phyloP scores from a whole-genome alignment of 1,140 invertebrate genomes.

The Thalassaphorura encarpata region DNA sequence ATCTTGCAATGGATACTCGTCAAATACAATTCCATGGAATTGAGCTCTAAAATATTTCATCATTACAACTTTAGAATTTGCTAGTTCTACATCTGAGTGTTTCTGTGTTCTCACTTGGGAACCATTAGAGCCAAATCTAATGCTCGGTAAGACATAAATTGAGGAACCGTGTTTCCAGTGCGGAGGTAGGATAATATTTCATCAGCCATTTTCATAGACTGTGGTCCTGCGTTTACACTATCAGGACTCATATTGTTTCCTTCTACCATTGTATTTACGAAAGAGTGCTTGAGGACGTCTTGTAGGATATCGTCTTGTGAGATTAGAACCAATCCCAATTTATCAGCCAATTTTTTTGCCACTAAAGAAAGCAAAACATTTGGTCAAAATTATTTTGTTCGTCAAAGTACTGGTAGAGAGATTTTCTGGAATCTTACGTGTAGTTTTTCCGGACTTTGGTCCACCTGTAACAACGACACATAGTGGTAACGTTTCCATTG shows the following conservation, averaged over 20 bases:
- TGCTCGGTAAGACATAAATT: constrained; percentile 16
- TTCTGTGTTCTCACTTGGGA: constrained; percentile 14
- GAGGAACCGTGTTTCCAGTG: constrained; percentile 14
- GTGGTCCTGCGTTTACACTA: background rate
- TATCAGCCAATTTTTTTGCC: constrained; percentile 5
- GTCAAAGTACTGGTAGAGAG: background rate
- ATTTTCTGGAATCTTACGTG: constrained; percentile 2
- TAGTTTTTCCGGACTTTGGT: constrained; percentile 25
- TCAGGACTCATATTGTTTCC: background rate
- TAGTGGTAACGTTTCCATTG: background rate
- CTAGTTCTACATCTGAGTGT: background rate
- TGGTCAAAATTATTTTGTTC: background rate
- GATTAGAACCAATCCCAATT: constrained; percentile 21
- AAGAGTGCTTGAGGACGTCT: constrained; percentile 11
- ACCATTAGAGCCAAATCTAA: constrained; percentile 20
- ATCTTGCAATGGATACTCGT: constrained; percentile 20
- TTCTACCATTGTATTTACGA: background rate
- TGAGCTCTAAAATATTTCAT: constrained; percentile 18
- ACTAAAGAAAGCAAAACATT: constrained; percentile 6
- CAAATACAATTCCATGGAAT: constrained; percentile 21
- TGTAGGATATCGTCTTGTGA: constrained; percentile 3
- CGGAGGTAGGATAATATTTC: constrained; percentile 19
- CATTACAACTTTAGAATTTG: background rate
- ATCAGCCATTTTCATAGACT: constrained; percentile 18
- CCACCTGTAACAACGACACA: constrained; percentile 11